Base-by-base conservation (phyloP, 2,888 invertebrate species). In the Lycocerus yunnanus region DNA sequence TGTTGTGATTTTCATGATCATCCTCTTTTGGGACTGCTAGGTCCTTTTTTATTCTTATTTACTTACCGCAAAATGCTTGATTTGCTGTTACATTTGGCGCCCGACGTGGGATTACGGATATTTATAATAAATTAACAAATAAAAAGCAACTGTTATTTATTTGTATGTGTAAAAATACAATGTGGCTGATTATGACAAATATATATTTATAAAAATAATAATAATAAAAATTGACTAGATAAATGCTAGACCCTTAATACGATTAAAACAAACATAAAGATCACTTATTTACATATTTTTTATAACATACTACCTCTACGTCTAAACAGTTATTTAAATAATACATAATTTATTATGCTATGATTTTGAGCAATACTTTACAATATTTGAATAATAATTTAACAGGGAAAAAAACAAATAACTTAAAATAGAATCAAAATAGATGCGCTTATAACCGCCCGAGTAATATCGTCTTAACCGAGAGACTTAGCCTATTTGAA, bases 131-230 rank as follows among this genome's bases (percentile, higher is more conserved):
- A 43, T 6, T 6, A 43, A 6, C 2, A 43, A n/a, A 74, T 58
- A 75, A 72, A 76, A 76, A 76, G 76, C 76, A 76, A 73, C 73
- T 76, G 73, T 76, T 76, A 73, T 73, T 75, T 73, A 71, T 73
- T 76, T 76, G 63, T 76, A 66, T 73, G 73, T 68, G 71, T 68
- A 71, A n/a, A n/a, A n/a, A 67, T 73, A 76, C 68, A 68, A 60
- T 69, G 76, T 72, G 73, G 72, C 72, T 61, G 72, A 72, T 58
- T 72, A 74, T 65, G 63, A 66, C 66, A 67, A 70, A 24, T 63
- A 72, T 13, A 68, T 69, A 71, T 73, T 68, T 18, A 69, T 69
- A 16, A 43, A 43, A 43, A 43, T 43, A 43, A 43, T 43, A 43
- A 43, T 60, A 69, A 27, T 69, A 15, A 69, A 74, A 76, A 74